These are phyloP conservation scores for Lophura nycthemera DNA, from an alignment of 2,113 vertebrate species.

Conservation along the genomic window DNA sequence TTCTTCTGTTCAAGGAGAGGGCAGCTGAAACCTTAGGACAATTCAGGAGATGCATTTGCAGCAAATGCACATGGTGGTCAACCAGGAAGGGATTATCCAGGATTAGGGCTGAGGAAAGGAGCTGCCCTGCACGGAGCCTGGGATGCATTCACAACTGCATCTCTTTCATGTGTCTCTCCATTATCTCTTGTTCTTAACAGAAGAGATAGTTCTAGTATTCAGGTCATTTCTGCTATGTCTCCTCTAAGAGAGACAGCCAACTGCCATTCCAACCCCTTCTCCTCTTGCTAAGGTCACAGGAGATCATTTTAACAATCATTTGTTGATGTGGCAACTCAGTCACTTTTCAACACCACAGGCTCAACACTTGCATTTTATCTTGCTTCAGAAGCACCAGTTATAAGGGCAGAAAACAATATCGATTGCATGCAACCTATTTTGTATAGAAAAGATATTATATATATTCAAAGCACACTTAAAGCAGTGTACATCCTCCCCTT, in stretches of 20 bases:
- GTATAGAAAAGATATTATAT: neutral
- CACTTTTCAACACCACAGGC: neutral
- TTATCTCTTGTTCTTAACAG: neutral
- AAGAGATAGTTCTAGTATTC: neutral
- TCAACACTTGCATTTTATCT: neutral
- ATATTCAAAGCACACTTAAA: neutral
- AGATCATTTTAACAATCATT: neutral
- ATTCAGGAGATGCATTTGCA: neutral
- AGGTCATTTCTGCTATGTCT: neutral
- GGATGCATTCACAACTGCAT: neutral
- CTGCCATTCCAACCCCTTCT: neutral
- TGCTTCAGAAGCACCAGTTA: neutral
- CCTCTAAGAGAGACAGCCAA: neutral
- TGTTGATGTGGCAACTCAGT: neutral
- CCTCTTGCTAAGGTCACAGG: neutral
- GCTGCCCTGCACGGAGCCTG: neutral
- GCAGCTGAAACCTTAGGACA: neutral
- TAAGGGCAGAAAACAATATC: neutral
- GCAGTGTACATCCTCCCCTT: too few relatives aligned
- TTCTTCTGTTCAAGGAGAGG: neutral
- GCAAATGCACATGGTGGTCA: neutral
- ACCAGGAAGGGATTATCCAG: neutral
- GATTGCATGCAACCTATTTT: neutral
- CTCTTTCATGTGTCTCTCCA: neutral
- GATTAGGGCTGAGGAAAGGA: neutral